Evolutionary conservation across 1,140 invertebrate genomes (phyloP), one percentile per base, ranked within the genome.

Genomic region (Penaeus indicus): DNA sequence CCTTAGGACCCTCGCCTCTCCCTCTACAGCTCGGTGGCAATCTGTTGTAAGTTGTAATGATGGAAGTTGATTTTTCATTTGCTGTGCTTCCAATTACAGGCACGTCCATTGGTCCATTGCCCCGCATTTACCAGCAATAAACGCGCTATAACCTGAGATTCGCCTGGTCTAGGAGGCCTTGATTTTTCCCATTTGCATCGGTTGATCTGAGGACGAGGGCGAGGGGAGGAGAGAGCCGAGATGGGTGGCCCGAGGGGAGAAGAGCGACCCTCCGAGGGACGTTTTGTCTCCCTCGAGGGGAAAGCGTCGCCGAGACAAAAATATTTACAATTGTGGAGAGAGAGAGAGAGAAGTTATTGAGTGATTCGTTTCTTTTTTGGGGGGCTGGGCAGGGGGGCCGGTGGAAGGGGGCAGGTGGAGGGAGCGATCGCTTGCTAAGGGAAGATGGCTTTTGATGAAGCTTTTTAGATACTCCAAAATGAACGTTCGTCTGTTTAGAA

Each of bases 21-120:
- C 86, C 86, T 83, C 81, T 60, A 78, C 81, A 79, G 72, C 64
- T 64, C 18, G 86, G 86, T 84, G 86, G 81, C 86, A 88, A 84
- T 88, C 86, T 88, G 86, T 88, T 88, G 86, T 88, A 88, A 88
- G 86, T 84, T 88, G 80, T 88, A 88, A 88, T 88, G 86, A 88
- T 88, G 86, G 72, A 88, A 83, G 81, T 88, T 88, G 86, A 88
- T 88, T 88, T 88, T 88, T 88, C 86, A 88, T 88, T 88, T 83
- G 72, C 54, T 84, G 81, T 62, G 81, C 79, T 88, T 88, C 86
- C 86, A 88, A 88, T 88, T 88, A 88, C 81, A 84, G 81, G 38
- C 72, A 82, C 78, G 86, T 88, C 86, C 69, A n/a, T 16, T 82
- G 86, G 47, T 88, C 86, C 86, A 88, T 88, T 88, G 86, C 81